Evolutionary conservation across 2,888 invertebrate species (phyloP).

Genomic region (Pardosa pseudoannulata): DNA sequence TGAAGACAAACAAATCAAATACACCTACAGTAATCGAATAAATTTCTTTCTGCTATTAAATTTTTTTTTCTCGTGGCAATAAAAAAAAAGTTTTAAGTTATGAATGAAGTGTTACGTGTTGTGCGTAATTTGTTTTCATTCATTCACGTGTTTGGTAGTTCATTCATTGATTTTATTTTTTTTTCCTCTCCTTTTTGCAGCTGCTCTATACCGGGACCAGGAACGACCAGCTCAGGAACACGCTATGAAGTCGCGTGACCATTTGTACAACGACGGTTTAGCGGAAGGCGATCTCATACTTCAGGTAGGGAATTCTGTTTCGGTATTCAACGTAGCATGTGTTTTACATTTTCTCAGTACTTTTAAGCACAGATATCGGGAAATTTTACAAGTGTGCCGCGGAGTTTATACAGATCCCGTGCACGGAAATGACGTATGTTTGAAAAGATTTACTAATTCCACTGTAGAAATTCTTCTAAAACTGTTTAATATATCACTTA

Average conservation of each 20-base stretch:
- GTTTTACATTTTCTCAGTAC: too few relatives aligned
- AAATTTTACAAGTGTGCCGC: too few relatives aligned
- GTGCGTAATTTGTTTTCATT: background rate
- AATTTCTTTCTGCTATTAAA: too few relatives aligned
- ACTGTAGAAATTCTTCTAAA: too few relatives aligned
- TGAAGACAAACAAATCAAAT: too few relatives aligned
- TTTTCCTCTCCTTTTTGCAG: slow-evolving; percentile 20
- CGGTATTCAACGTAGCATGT: background rate
- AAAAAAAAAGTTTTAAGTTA: background rate
- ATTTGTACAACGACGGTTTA: slow-evolving; percentile 78
- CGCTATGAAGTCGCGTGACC: slow-evolving; percentile 64
- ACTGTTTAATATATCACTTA: too few relatives aligned
- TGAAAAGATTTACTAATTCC: too few relatives aligned
- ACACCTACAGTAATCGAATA: too few relatives aligned
- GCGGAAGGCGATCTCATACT: slow-evolving; percentile 96
- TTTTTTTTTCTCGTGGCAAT: too few relatives aligned
- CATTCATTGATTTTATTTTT: slow-evolving; percentile 12
- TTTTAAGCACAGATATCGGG: too few relatives aligned
- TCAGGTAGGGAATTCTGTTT: slow-evolving; percentile 83
- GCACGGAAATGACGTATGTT: too few relatives aligned
- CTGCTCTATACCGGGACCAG: slow-evolving; percentile 59
- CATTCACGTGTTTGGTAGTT: background rate
- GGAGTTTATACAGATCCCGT: too few relatives aligned
- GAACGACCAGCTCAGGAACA: slow-evolving; percentile 60
- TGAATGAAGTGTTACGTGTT: background rate